phyloP scores from a whole-genome alignment of 2,888 invertebrate species.

The Meiosimyza decipiens region DNA sequence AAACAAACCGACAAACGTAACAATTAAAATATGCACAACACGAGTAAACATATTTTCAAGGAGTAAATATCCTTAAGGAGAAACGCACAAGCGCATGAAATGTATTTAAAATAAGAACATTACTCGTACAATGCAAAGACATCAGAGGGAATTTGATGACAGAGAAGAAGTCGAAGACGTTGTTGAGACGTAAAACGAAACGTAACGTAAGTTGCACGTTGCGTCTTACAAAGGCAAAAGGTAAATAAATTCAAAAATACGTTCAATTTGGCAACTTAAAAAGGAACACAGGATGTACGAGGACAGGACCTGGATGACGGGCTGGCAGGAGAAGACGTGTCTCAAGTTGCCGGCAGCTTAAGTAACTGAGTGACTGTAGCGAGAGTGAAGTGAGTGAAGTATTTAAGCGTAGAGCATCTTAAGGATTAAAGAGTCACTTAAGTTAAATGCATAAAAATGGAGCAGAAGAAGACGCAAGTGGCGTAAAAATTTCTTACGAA shows the following conservation, averaged over 20 bases:
- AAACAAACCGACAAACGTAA: slow-evolving; percentile 57
- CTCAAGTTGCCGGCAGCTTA: slow-evolving; percentile 14
- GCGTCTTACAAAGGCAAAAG: slow-evolving; percentile 53
- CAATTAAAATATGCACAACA: slow-evolving; percentile 66
- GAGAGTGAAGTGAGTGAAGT: slow-evolving; percentile 19
- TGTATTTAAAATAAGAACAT: slow-evolving; percentile 58
- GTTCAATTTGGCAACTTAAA: slow-evolving; percentile 48
- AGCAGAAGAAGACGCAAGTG: slow-evolving; percentile 59
- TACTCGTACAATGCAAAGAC: slow-evolving; percentile 20
- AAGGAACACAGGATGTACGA: slow-evolving; percentile 36
- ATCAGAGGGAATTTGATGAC: slow-evolving; percentile 18
- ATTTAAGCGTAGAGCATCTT: slow-evolving; percentile 58
- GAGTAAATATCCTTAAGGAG: slow-evolving; percentile 63
- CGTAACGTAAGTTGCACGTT: slow-evolving; percentile 23
- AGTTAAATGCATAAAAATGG: slow-evolving; percentile 65
- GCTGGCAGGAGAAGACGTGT: slow-evolving; percentile 3
- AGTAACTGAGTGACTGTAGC: too few relatives aligned
- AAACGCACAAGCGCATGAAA: slow-evolving; percentile 60
- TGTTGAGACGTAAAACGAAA: slow-evolving; percentile 17
- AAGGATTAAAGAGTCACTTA: slow-evolving; percentile 65
- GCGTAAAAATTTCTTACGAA: slow-evolving; percentile 54
- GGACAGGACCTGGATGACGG: slow-evolving; percentile 2
- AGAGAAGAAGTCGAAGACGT: slow-evolving; percentile 37
- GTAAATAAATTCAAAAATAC: slow-evolving; percentile 59
- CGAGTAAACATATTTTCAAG: slow-evolving; percentile 65